phyloP scores from a whole-genome alignment of 2,888 invertebrate species.

The Acanthacorydalis orientalis region DNA sequence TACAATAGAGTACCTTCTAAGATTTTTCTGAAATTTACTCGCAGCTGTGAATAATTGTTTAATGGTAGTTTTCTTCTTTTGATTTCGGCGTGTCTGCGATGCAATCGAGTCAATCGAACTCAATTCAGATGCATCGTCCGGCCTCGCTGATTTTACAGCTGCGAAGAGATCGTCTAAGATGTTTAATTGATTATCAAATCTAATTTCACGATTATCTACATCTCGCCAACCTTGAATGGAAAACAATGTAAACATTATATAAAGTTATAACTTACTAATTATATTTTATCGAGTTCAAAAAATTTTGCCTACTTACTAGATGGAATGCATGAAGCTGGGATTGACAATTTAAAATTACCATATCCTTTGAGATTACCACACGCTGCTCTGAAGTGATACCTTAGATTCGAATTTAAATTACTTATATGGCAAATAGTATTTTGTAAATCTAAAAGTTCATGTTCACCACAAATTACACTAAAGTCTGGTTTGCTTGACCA shows the following conservation, averaged over 20 bases:
- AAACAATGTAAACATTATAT: background rate
- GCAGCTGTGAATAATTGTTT: constrained; percentile 90
- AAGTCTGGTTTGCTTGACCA: constrained; percentile 85
- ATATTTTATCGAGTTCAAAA: background rate
- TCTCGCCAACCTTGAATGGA: constrained; percentile 62
- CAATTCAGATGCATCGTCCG: constrained; percentile 43
- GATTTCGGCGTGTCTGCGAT: constrained; percentile 47
- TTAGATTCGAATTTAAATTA: constrained; percentile 68
- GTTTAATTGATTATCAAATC: constrained; percentile 50
- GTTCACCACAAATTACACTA: constrained; percentile 59
- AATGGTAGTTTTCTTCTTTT: constrained; percentile 77
- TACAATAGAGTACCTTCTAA: constrained; percentile 73
- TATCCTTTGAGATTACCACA: constrained; percentile 88
- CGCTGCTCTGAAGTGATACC: constrained; percentile 81
- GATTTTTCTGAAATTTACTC: constrained; percentile 89
- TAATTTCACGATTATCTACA: constrained; percentile 44
- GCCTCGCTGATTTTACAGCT: constrained; percentile 43
- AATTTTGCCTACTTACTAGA: constrained; percentile 50
- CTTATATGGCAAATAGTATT: constrained; percentile 41
- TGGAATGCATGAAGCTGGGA: constrained; percentile 73
- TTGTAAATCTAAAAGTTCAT: constrained; percentile 54
- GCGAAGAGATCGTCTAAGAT: constrained; percentile 59
- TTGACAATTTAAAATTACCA: constrained; percentile 58
- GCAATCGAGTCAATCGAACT: constrained; percentile 38
- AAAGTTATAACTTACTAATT: background rate